Conservation (phyloP, 2,888 invertebrate genomes). For the Parelbella ahira region DNA sequence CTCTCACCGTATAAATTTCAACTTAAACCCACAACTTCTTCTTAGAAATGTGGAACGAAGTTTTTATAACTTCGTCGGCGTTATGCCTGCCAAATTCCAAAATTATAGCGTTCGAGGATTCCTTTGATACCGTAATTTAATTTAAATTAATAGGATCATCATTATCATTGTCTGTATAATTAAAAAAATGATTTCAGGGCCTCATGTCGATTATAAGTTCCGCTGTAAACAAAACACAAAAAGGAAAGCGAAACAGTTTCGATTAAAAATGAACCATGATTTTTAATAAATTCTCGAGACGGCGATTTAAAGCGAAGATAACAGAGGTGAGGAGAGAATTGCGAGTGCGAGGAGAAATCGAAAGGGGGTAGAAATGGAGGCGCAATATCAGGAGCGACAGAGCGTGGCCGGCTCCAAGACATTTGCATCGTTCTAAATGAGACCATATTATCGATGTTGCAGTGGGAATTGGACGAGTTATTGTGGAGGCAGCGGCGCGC, state of each 20-base stretch:
- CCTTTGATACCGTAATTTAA: constrained; percentile 27
- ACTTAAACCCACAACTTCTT: constrained; percentile 63
- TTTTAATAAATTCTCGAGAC: constrained; percentile 61
- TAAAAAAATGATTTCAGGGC: no score
- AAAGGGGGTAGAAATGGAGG: constrained; percentile 37
- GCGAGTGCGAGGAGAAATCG: constrained; percentile 29
- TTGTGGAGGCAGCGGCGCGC: constrained; percentile 38
- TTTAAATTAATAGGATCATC: no score
- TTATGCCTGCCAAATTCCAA: constrained; percentile 58
- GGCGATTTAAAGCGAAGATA: constrained; percentile 66
- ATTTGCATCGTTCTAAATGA: constrained; percentile 63
- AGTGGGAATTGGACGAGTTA: constrained; percentile 50
- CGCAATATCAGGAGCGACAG: constrained; percentile 61
- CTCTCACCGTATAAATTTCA: constrained; percentile 67
- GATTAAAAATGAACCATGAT: constrained; percentile 47
- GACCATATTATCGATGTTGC: constrained; percentile 56
- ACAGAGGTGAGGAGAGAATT: constrained; percentile 46
- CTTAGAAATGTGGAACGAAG: constrained; percentile 64
- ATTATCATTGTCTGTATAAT: no score
- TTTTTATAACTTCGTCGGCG: constrained; percentile 60
- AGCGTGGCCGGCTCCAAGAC: constrained; percentile 52
- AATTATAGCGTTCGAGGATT: constrained; percentile 61
- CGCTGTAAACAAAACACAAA: constrained; percentile 20
- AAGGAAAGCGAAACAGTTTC: constrained; percentile 34
- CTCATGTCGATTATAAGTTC: constrained; percentile 29